A percentile compares a stretch with the other conserved stretches of the same genome.
phyloP scores from a whole-genome alignment of 2,797 vertebrate species.

The Intellagama lesueurii region DNA sequence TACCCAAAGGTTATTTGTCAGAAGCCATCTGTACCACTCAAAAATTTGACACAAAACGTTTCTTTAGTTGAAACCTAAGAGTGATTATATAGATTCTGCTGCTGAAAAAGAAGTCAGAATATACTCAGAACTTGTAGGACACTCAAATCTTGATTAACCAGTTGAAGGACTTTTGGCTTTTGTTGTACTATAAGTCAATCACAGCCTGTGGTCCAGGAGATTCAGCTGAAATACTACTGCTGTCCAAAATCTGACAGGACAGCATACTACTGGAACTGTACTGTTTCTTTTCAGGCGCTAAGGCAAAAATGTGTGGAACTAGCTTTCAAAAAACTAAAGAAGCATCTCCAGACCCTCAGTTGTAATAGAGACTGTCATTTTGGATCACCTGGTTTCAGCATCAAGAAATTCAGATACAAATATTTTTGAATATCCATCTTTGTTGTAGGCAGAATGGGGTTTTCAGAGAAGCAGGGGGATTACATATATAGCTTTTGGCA shows the following conservation, averaged over 20 bases:
- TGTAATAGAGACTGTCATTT: conserved; percentile 13
- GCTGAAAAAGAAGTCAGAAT: background rate
- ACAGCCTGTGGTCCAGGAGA: background rate
- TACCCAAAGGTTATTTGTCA: background rate
- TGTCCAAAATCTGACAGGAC: background rate
- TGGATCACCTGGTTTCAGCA: background rate
- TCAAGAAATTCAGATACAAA: conserved; percentile 29
- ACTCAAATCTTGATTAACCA: background rate
- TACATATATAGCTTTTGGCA: accelerated
- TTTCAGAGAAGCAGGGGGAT: background rate
- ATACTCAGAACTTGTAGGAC: background rate
- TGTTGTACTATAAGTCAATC: background rate
- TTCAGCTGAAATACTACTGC: background rate
- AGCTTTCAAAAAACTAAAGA: conserved; percentile 25
- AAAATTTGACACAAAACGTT: background rate
- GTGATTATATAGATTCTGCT: background rate
- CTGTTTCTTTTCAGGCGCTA: background rate
- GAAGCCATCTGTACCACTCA: background rate
- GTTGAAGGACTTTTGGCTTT: background rate
- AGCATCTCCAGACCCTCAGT: background rate
- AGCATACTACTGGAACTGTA: background rate
- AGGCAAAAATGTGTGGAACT: background rate
- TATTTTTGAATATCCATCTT: conserved; percentile 12
- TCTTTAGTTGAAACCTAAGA: background rate
- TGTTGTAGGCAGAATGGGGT: background rate